phyloP scores from a whole-genome alignment of 2,113 vertebrate genomes.

The Heteronetta atricapilla region DNA sequence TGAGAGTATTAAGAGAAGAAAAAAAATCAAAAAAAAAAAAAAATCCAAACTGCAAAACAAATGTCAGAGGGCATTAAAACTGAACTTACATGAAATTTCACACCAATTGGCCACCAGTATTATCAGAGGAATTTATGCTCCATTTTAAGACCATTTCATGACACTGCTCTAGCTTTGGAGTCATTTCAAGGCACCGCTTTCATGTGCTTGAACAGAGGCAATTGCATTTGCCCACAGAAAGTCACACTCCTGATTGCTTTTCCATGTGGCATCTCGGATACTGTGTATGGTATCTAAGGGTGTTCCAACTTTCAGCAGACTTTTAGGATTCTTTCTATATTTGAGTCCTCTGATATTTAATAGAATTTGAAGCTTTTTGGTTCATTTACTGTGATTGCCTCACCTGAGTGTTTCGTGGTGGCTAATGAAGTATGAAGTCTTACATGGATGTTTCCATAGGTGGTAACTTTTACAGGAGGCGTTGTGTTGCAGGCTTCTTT shows the following conservation, averaged over 20 bases:
- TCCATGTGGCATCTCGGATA: slow-evolving; percentile 3
- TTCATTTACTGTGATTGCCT: not conserved
- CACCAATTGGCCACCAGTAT: not conserved
- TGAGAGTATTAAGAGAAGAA: not conserved
- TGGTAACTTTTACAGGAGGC: not conserved
- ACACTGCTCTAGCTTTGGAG: not conserved
- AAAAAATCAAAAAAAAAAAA: not conserved
- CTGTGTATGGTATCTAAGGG: not conserved
- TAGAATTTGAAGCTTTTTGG: not conserved
- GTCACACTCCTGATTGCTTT: slow-evolving; percentile 4
- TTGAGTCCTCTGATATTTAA: not conserved
- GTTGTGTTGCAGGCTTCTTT: not conserved
- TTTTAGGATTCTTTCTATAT: not conserved
- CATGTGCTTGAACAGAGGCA: not conserved
- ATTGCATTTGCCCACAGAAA: not conserved
- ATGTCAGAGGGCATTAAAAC: slow-evolving; percentile 9
- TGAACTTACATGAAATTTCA: slow-evolving; percentile 25
- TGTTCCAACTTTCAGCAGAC: not conserved
- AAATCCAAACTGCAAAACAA: not conserved
- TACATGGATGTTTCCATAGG: not conserved
- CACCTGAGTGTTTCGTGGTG: not conserved
- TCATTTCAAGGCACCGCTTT: slow-evolving; percentile 8
- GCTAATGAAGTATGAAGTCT: not conserved
- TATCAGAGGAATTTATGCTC: not conserved
- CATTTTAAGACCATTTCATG: not conserved